Evolutionary conservation across 2,113 vertebrate genomes (phyloP).

Genomic region (Siniperca chuatsi): DNA sequence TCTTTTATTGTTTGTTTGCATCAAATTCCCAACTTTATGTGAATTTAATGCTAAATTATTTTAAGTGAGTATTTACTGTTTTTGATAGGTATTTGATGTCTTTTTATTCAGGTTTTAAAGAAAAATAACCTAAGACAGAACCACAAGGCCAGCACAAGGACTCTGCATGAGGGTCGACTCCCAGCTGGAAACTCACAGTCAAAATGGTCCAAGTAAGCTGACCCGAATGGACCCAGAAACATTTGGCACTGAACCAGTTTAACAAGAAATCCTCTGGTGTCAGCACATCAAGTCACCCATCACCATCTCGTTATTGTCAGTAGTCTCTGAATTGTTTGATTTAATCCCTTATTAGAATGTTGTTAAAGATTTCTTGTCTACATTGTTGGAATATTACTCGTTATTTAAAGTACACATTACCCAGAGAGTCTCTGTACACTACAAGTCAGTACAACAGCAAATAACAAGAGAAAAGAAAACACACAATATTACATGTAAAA

Average conservation of each 20-base stretch:
- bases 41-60: background rate
- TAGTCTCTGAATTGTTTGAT: background rate
- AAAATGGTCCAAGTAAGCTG: conserved; percentile 52
- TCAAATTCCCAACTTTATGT: background rate
- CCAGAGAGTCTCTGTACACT: no score
- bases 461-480: no score
- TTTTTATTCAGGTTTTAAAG: conserved; percentile 43
- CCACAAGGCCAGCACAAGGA: conserved; percentile 80
- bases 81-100: background rate
- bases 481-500: no score
- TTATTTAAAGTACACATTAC: no score
- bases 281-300: conserved; percentile 83
- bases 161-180: conserved; percentile 68
- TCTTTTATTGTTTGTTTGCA: no score
- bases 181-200: conserved; percentile 71
- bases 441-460: no score
- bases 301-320: conserved; percentile 62
- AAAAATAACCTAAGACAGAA: conserved; percentile 83
- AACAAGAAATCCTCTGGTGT: conserved; percentile 86
- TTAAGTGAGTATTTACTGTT: background rate
- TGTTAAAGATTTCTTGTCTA: background rate
- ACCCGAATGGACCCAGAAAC: conserved; percentile 72
- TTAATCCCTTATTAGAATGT: background rate
- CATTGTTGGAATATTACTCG: background rate
- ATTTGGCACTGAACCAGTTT: conserved; percentile 83